These are phyloP conservation scores for Selenia dentaria DNA, from an alignment of 2,888 invertebrate genomes.

Conservation along the genomic window DNA sequence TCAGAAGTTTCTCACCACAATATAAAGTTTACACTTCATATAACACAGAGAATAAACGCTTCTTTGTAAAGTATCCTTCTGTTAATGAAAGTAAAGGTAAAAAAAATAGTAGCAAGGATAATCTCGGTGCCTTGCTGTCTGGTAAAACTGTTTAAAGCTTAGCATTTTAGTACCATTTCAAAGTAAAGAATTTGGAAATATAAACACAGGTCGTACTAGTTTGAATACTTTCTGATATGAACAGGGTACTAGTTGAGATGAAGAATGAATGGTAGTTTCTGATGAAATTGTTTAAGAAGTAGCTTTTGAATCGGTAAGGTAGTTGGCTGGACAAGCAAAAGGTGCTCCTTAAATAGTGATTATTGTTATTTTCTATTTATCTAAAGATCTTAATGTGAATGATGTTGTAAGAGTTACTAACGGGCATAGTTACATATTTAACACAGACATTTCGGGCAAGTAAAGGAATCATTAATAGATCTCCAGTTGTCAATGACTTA, in stretches of 20 bases:
- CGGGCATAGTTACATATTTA: not conserved
- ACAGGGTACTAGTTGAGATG: constrained; percentile 4
- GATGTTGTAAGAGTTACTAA: constrained; percentile 11
- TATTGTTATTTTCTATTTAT: too few species aligned
- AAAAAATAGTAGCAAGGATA: constrained; percentile 42
- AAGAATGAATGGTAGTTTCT: constrained; percentile 34
- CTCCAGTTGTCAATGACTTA: too few species aligned
- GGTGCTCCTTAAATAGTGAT: not conserved
- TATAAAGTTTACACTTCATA: constrained; percentile 65
- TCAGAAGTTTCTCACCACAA: constrained; percentile 45
- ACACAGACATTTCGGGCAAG: constrained; percentile 1
- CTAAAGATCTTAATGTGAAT: too few species aligned
- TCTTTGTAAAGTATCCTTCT: constrained; percentile 30
- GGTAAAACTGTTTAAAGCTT: constrained; percentile 28
- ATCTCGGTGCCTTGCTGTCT: constrained; percentile 69
- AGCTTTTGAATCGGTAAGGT: constrained; percentile 17
- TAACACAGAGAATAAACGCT: constrained; percentile 48
- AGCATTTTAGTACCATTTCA: constrained; percentile 13
- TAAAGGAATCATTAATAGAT: not conserved
- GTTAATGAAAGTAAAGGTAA: constrained; percentile 25
- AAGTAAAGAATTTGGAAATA: not conserved
- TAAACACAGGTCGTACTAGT: not conserved
- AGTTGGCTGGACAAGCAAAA: constrained; percentile 12
- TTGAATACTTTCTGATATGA: not conserved
- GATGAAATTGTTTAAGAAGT: constrained; percentile 20